These are phyloP conservation scores for Idris sp. DNA, from an alignment of 1,140 invertebrate genomes.

Conservation along the genomic window DNA sequence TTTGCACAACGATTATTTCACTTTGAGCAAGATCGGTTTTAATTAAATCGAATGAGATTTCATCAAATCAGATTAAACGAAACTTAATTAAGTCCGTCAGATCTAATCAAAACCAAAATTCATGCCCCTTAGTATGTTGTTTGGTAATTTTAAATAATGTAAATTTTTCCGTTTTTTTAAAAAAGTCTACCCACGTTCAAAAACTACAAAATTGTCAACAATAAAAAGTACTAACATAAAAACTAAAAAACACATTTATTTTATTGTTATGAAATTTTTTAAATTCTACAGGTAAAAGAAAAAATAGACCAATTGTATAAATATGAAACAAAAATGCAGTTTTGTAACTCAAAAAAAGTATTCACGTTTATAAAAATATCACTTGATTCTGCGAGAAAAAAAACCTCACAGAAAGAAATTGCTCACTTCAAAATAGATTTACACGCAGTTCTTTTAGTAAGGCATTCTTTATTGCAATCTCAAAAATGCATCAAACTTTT, in stretches of 20 bases:
- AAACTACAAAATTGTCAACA: too few species aligned
- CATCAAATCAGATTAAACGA: slow-evolving; percentile 12
- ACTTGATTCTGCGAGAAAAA: slow-evolving; percentile 21
- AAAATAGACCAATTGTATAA: too few species aligned
- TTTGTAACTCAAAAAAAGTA: too few species aligned
- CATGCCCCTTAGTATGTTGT: neutral
- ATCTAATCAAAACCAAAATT: slow-evolving; percentile 20
- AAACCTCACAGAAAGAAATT: slow-evolving; percentile 17
- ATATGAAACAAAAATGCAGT: too few species aligned
- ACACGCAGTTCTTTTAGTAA: slow-evolving; percentile 29
- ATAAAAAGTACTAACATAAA: too few species aligned
- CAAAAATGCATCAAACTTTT: slow-evolving; percentile 16
- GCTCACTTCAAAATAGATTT: slow-evolving; percentile 5
- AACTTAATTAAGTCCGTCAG: slow-evolving; percentile 22
- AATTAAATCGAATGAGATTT: slow-evolving; percentile 24
- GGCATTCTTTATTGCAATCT: slow-evolving; percentile 35
- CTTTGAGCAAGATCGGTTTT: slow-evolving; percentile 9
- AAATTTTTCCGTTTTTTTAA: too few species aligned
- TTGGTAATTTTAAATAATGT: too few species aligned
- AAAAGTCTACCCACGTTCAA: too few species aligned
- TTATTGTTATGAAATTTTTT: too few species aligned
- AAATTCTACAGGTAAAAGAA: too few species aligned
- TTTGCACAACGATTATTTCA: slow-evolving; percentile 1
- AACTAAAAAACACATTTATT: too few species aligned
- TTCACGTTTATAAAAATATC: slow-evolving; percentile 39